These are phyloP conservation scores for Branchipolynoe longqiensis DNA, from an alignment of 2,888 invertebrate species.

Conservation along the genomic window DNA sequence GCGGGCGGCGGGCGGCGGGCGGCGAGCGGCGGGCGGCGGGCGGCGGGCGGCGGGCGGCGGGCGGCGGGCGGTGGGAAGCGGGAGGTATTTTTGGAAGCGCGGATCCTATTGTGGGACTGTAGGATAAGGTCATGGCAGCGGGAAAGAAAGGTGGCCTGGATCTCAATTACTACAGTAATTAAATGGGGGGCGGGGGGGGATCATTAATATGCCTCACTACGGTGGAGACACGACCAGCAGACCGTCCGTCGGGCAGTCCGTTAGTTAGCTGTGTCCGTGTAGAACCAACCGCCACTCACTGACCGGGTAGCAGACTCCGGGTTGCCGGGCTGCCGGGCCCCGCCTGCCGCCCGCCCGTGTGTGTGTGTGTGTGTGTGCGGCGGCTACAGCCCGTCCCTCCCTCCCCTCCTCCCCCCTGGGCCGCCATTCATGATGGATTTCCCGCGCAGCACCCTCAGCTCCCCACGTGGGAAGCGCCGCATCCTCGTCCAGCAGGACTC, in stretches of 20 bases:
- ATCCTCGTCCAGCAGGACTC: constrained; percentile 45
- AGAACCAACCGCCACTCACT: too few species aligned
- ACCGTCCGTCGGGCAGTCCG: neutral
- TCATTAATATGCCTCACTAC: constrained; percentile 33
- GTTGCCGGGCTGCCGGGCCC: too few species aligned
- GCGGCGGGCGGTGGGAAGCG: neutral
- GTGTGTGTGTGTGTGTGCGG: too few species aligned
- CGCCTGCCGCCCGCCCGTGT: too few species aligned
- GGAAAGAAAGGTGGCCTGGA: constrained; percentile 28
- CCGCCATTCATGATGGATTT: neutral
- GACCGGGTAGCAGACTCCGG: too few species aligned
- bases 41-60: neutral
- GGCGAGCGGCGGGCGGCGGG: too few species aligned
- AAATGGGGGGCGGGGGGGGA: too few species aligned
- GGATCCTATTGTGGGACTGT: constrained; percentile 2
- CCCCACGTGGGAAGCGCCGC: constrained; percentile 31
- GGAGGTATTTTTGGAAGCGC: constrained; percentile 8
- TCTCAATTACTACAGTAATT: constrained; percentile 43
- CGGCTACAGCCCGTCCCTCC: too few species aligned
- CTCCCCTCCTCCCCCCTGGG: neutral
- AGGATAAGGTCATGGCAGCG: constrained; percentile 5
- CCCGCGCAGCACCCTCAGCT: constrained; percentile 21
- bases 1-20: neutral
- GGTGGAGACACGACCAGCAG: neutral
- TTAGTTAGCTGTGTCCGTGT: too few species aligned